Conservation (phyloP, 2,797 vertebrate species). For the Acipenser ruthenus region DNA sequence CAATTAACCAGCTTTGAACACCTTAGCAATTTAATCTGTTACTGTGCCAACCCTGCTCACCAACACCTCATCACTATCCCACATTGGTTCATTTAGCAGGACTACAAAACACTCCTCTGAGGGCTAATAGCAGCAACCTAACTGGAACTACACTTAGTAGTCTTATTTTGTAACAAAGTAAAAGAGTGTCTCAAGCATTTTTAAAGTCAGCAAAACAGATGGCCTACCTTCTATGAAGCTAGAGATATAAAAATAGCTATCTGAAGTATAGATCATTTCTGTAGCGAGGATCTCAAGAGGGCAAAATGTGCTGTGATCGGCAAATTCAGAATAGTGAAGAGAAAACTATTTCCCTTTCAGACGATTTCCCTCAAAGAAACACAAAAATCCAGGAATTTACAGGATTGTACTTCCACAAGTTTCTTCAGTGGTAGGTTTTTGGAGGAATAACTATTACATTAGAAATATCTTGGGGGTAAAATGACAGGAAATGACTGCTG, state of each 20-base stretch:
- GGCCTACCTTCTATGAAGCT: background rate
- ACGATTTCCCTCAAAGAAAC: no score
- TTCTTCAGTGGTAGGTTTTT: background rate
- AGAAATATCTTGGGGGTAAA: background rate
- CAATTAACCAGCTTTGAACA: no score
- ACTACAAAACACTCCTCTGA: background rate
- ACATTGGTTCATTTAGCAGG: no score
- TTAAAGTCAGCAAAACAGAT: constrained; percentile 1
- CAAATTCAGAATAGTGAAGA: no score
- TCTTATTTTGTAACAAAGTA: background rate
- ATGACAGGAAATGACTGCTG: no score
- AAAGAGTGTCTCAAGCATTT: background rate
- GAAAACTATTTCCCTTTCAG: no score
- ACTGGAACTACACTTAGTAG: background rate
- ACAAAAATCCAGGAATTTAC: background rate
- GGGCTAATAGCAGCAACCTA: background rate
- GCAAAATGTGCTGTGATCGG: no score
- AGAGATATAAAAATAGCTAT: background rate
- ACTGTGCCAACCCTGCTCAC: background rate
- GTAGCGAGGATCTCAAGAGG: no score
- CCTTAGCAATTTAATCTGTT: background rate
- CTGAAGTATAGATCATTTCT: no score
- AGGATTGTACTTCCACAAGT: background rate
- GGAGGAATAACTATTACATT: background rate
- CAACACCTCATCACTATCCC: background rate